A percentile compares a stretch with the other conserved stretches of the same genome.
phyloP scores from a whole-genome alignment of 2,797 vertebrate genomes.

The Mus spretus region DNA sequence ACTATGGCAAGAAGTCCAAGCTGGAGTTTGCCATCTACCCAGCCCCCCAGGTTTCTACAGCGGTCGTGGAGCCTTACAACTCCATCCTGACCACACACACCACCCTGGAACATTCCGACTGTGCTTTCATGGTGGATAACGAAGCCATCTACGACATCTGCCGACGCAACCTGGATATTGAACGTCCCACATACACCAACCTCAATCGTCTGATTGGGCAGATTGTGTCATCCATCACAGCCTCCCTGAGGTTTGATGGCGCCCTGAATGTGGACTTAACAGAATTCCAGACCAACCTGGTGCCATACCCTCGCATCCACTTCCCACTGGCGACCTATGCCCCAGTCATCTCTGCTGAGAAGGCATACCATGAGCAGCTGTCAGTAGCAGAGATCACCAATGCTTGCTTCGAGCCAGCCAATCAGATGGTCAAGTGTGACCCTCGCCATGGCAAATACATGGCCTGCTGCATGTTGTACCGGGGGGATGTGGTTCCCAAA shows the following conservation, averaged over 20 bases:
- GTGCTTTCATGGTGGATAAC: constrained; percentile 98
- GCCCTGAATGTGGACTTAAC: constrained; percentile 96
- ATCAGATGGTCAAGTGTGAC: constrained; percentile 97
- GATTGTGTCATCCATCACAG: constrained; percentile 96
- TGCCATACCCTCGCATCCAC: constrained; percentile 94
- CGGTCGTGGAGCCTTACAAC: constrained; percentile 97
- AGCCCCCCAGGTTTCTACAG: constrained; percentile 95
- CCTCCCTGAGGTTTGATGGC: constrained; percentile 95
- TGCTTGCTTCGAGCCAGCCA: constrained; percentile 94
- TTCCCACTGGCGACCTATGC: constrained; percentile 87
- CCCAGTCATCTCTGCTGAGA: constrained; percentile 94
- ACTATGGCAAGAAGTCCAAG: constrained; percentile 97
- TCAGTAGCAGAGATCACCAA: constrained; percentile 95
- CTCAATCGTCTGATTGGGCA: constrained; percentile 96
- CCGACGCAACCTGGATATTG: constrained; percentile 95
- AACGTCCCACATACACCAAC: constrained; percentile 96
- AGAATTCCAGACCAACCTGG: constrained; percentile 97
- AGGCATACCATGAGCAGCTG: constrained; percentile 96
- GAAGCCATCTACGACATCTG: constrained; percentile 98
- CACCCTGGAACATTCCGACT: constrained; percentile 96
- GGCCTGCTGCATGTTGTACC: constrained; percentile 95
- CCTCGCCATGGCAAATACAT: constrained; percentile 97
- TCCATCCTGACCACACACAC: constrained; percentile 97
- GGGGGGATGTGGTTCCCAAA: constrained; percentile 95
- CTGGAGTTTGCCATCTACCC: constrained; percentile 97